A percentile compares a stretch with the other conserved stretches of the same genome.
Conservation (phyloP, 2,797 vertebrate species). For the Semaprochilodus insignis region DNA sequence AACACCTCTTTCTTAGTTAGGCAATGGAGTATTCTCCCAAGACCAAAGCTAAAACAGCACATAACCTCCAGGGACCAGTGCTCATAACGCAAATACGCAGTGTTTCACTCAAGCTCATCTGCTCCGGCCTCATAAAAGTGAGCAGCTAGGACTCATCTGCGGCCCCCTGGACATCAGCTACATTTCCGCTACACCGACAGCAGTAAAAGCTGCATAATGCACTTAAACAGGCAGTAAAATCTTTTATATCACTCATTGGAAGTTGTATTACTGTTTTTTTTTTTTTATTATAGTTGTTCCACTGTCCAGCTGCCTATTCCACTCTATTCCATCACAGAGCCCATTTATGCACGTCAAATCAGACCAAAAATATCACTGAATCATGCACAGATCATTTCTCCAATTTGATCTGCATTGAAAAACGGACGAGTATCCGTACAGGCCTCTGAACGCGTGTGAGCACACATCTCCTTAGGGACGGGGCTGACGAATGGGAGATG, state of each 20-base stretch:
- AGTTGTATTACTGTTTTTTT: not conserved
- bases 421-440: not conserved
- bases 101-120: slow-evolving; percentile 3
- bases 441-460: not conserved
- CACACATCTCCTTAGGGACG: not conserved
- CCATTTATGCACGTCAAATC: not conserved
- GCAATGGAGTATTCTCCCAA: not conserved
- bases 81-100: slow-evolving; percentile 2
- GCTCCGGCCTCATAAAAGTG: slow-evolving; percentile 15
- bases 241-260: not conserved
- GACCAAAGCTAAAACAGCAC: slow-evolving; percentile 14
- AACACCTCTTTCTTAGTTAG: slow-evolving; percentile 7
- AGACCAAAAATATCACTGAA: not conserved
- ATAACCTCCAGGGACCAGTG: not conserved
- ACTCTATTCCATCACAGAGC: no score
- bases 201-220: not conserved
- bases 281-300: not conserved
- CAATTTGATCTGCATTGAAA: not conserved
- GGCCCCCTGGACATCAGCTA: slow-evolving; percentile 5
- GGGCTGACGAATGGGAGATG: not conserved
- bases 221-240: slow-evolving; percentile 7
- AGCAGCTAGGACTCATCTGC: slow-evolving; percentile 2
- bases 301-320: not conserved
- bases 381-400: not conserved
- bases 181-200: not conserved